Base-by-base conservation (phyloP, 2,888 invertebrate genomes). In the Ennomos quercinarius region DNA sequence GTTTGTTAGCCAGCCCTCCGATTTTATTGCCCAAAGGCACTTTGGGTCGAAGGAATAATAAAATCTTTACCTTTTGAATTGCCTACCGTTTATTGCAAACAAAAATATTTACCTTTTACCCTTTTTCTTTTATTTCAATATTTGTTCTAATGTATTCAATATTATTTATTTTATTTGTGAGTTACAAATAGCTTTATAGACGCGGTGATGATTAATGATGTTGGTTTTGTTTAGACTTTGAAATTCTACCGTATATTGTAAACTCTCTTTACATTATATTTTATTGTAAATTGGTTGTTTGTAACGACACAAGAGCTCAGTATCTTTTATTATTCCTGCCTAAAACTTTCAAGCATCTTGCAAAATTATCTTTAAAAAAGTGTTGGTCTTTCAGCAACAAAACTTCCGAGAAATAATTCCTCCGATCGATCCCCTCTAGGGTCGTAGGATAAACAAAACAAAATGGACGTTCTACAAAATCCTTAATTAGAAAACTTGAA, bases 401-500 rank as follows among this genome's bases (percentile, higher is more conserved):
- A 36, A 11, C 27, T 37, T 9, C 44, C 6, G 8, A 10, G 10
- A 17, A 52, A 52, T 52, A 43, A 49, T 48, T 41, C 36, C 40
- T 50, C 38, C 51, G 55, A 58, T 63, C 56, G 53, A 58, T 57
- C 49, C 59, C 51, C 46, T 27, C 27, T 27, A 37, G 61, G 58
- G 59, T 35, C 61, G 44, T 37, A 45, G 56, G 57, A 57, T 60
- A 67, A 64, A 65, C 64, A 66, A 63, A 64, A 60, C 66, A 57
- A 61, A 63, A 63, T 57, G 59, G 64, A 61, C 64, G 56, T 55
- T 52, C 54, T 36, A 51, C 49, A 46, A 66, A 61, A 62, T 66
- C 64, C 66, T 63, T 70, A 70, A 67, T 70, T 66, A 70, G 67
- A 67, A 70, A 70, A 66, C 64, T 70, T 70, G 67, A 64, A 66